These are phyloP conservation scores for Prosopocoilus inquinatus DNA, from an alignment of 2,888 invertebrate species.

Conservation along the genomic window DNA sequence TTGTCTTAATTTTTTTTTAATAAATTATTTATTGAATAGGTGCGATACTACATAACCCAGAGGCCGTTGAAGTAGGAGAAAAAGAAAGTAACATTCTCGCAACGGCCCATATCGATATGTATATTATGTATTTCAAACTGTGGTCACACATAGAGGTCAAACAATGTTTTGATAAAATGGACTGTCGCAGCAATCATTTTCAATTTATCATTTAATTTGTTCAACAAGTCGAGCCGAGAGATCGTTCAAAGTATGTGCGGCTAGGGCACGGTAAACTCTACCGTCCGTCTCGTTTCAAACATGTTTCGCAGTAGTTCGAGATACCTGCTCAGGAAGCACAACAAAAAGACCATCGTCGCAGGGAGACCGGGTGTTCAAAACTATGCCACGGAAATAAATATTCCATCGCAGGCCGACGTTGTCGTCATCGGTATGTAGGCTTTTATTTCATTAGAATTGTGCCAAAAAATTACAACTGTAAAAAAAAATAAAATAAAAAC, in stretches of 20 bases:
- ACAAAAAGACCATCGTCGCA: slow-evolving; percentile 9
- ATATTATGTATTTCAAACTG: not conserved
- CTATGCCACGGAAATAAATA: slow-evolving; percentile 21
- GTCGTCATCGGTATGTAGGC: slow-evolving; percentile 67
- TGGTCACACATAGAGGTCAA: slow-evolving; percentile 32
- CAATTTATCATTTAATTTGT: slow-evolving; percentile 34
- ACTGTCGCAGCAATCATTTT: slow-evolving; percentile 34
- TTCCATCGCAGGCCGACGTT: slow-evolving; percentile 67
- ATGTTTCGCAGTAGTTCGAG: slow-evolving; percentile 27
- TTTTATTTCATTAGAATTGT: no score
- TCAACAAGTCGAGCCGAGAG: slow-evolving; percentile 11
- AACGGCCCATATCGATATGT: no score
- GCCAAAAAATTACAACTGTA: no score
- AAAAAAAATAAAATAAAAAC: no score
- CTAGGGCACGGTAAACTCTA: slow-evolving; percentile 6
- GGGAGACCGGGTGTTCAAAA: slow-evolving; percentile 14
- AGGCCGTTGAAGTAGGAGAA: no score
- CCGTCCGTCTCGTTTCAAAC: not conserved
- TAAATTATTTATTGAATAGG: no score
- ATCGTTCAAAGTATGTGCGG: slow-evolving; percentile 12
- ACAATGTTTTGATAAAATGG: slow-evolving; percentile 40
- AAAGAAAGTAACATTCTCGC: no score
- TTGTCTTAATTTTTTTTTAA: no score
- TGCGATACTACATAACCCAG: no score
- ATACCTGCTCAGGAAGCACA: slow-evolving; percentile 20